Evolutionary conservation across 1,140 invertebrate genomes (phyloP).

Genomic region (Drosophila pseudoobscura): DNA sequence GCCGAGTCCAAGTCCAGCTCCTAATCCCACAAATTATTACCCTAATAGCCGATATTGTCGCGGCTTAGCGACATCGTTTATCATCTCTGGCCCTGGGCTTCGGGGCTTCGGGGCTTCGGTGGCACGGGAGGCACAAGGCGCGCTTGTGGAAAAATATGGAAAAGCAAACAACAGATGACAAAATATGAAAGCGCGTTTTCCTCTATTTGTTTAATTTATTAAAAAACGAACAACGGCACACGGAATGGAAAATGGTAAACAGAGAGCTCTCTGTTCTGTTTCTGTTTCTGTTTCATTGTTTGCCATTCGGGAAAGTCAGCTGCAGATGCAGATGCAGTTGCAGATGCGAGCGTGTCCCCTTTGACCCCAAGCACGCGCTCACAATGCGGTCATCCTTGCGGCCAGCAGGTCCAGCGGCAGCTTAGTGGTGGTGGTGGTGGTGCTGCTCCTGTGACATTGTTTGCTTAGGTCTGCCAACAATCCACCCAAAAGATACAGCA

Average conservation of each 20-base stretch:
- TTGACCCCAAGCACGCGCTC: slow-evolving; percentile 46
- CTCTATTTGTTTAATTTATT: slow-evolving; percentile 70
- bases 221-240: slow-evolving; percentile 16
- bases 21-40: slow-evolving; percentile 79
- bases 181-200: slow-evolving; percentile 56
- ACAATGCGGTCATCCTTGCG: slow-evolving; percentile 58
- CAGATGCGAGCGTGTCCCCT: slow-evolving; percentile 30
- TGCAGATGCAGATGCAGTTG: slow-evolving; percentile 16
- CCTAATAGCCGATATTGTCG: slow-evolving; percentile 75
- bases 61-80: slow-evolving; percentile 70
- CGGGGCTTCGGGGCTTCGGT: not conserved
- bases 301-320: slow-evolving; percentile 51
- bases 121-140: slow-evolving; percentile 6
- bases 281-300: slow-evolving; percentile 36
- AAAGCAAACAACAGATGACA: slow-evolving; percentile 66
- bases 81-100: slow-evolving; percentile 20
- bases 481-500: slow-evolving; percentile 1
- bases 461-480: slow-evolving; percentile 33
- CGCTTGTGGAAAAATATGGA: slow-evolving; percentile 61
- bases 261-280: slow-evolving; percentile 1
- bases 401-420: slow-evolving; percentile 50
- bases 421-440: slow-evolving; percentile 16
- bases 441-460: slow-evolving; percentile 5
- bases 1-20: not conserved
- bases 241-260: slow-evolving; percentile 3